Base-by-base conservation (phyloP, 2,888 invertebrate species). In the Nymphalis polychloros region DNA sequence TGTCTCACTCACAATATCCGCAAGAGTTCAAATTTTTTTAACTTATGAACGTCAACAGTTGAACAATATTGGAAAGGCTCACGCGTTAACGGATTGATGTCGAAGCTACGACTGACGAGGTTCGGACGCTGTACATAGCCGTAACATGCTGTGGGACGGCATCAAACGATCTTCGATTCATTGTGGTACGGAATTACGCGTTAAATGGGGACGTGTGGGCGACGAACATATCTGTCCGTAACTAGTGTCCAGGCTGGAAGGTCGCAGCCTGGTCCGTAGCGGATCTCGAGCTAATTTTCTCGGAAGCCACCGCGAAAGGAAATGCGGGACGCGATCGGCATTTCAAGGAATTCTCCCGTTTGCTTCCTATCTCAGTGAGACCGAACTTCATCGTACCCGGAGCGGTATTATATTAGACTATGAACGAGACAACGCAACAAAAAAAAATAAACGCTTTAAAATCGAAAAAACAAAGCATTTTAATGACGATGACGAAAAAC, bases 121-220 rank as follows among this genome's bases (percentile, higher is more conserved):
- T 72, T 55, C 76, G 67, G 77, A 73, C 79, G 81, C 27, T 31
- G 53, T 55, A 78, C 80, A 80, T 78, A 79, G 79, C 80, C 84
- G 81, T 81, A 80, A 77, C 81, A 76, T 72, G 72, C 80, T 78
- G 84, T 84, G 84, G 83, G 84, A 81, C 84, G 82, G 82, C 79
- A 79, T 85, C 86, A 87, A 89, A 87, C 88, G 88, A 88, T 88
- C 84, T 83, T 82, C 78, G 82, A 77, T 83, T 84, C 84, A 87
- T 86, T 88, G 85, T 84, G 82, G 77, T 78, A 74, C 75, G 80
- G 85, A 84, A 87, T 85, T 79, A 82, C 83, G 82, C 83, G 82
- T 79, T 76, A 75, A 82, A 85, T 88, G 68, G 59, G 70, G 63
- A 57, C 68, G 59, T 20, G 68, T 71, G 71, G 71, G 68, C 63